These are phyloP conservation scores for Synergus laeviventris DNA, from an alignment of 2,888 invertebrate genomes.

Conservation along the genomic window DNA sequence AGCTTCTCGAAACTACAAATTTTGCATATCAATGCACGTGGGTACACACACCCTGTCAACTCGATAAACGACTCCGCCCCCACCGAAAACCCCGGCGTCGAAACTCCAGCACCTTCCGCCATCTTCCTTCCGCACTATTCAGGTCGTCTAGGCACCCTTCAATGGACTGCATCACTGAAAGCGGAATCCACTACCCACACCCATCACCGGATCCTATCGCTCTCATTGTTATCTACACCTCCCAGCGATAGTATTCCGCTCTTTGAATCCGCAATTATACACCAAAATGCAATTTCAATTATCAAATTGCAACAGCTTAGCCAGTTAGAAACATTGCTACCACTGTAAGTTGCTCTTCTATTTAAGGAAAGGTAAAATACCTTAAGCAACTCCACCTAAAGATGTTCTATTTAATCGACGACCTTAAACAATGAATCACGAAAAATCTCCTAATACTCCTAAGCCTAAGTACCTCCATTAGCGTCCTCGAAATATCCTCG, in stretches of 20 bases:
- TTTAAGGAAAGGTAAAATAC: too few relatives aligned
- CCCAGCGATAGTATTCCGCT: constrained; percentile 10
- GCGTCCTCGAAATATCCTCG: not conserved
- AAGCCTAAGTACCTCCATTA: constrained; percentile 28
- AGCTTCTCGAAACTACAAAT: constrained; percentile 47
- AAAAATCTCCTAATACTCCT: constrained; percentile 13
- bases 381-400: not conserved
- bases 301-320: not conserved
- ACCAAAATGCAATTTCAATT: not conserved
- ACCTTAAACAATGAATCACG: not conserved
- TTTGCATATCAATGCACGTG: constrained; percentile 47
- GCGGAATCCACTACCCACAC: not conserved
- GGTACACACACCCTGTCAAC: constrained; percentile 59
- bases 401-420: not conserved
- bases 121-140: constrained; percentile 33
- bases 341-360: too few relatives aligned
- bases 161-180: constrained; percentile 28
- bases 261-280: constrained; percentile 11
- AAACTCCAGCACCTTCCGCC: not conserved
- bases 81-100: not conserved
- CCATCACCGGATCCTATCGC: constrained; percentile 5
- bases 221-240: constrained; percentile 28
- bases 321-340: too few relatives aligned
- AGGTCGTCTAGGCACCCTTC: constrained; percentile 16
- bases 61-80: constrained; percentile 62